Evolutionary conservation across 2,113 vertebrate species (phyloP).

Genomic region (Miniopterus natalensis): DNA sequence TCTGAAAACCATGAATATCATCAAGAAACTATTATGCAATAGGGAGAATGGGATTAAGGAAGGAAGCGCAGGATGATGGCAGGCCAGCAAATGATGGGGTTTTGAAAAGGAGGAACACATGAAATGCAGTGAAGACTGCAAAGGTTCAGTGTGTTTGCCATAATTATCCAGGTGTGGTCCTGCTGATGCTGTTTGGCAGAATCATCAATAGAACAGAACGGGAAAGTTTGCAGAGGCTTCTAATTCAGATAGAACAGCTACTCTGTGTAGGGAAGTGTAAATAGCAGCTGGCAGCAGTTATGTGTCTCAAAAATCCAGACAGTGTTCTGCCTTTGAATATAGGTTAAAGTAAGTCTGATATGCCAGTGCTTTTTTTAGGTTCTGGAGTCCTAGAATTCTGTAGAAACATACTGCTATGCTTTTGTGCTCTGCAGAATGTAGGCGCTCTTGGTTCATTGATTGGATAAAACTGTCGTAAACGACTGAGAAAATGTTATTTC

Average conservation of each 20-base stretch:
- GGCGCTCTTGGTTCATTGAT: conserved; percentile 14
- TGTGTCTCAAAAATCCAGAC: conserved; percentile 65
- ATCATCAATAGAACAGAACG: conserved; percentile 47
- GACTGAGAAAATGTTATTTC: background rate
- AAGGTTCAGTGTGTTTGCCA: conserved; percentile 26
- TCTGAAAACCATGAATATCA: background rate
- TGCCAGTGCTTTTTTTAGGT: conserved; percentile 55
- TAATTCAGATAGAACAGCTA: conserved; percentile 54
- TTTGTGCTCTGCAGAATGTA: conserved; percentile 20
- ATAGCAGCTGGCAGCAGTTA: conserved; percentile 77
- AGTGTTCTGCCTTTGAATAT: conserved; percentile 70
- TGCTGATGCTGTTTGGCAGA: conserved; percentile 25
- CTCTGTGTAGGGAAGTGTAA: conserved; percentile 41
- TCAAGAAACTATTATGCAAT: background rate
- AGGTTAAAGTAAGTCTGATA: conserved; percentile 72
- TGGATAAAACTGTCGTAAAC: background rate
- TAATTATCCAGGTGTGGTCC: conserved; percentile 70
- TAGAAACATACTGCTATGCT: conserved; percentile 24
- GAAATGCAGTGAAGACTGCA: conserved; percentile 19
- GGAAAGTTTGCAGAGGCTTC: conserved; percentile 47
- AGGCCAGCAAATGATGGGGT: background rate
- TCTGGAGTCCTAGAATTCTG: conserved; percentile 41
- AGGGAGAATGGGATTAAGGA: background rate
- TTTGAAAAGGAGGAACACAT: conserved; percentile 23
- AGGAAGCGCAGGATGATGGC: background rate